Evolutionary conservation across 2,888 invertebrate genomes (phyloP), one percentile per base, ranked within the genome.

Genomic region (Cerastis rubricosa): DNA sequence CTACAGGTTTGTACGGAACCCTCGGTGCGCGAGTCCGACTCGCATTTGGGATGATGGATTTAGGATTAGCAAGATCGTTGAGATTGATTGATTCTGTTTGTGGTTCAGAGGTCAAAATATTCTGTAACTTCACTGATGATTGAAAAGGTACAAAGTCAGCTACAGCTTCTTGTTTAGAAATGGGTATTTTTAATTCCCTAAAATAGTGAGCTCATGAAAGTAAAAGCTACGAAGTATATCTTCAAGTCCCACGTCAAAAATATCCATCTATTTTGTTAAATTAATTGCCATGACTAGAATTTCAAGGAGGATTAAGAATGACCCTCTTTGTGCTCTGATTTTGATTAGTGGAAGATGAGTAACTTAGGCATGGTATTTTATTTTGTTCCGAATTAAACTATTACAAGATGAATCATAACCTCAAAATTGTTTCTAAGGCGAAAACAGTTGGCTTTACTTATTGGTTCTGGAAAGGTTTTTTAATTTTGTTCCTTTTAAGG

Each of bases 71-170:
- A 22, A 29, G 25, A 76, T 40, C 45, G 25, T 49, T 35, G 25
- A 4, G n/a, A 47, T 73, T 49, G 19, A 29, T 57, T 63, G 59
- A 76, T 78, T 74, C 54, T 70, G 54, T 64, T 80, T 67, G 5
- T 49, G 25, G 35, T 68, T n/a, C n/a, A 17, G n/a, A 40, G 51
- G 4, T 57, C 6, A 6, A 49, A 19, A 35, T 40, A 35, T 35
- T 35, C 9, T 5, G 19, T 61, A 19, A 35, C 19, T 35, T 61
- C 9, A 19, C 35, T 61, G 61, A 61, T 19, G 29, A 35, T 35
- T 35, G 29, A 35, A 35, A 61, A 61, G 4, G 1, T 35, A 61
- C 5, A 19, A 49, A 49, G 19, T 49, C 19, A 49, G 19, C 19
- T 49, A 6, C 19, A 49, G 19, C 1, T 17, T 49, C 1, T 19